Evolutionary conservation across 1,140 invertebrate genomes (phyloP), one percentile per base, ranked within the genome.

Genomic region (Druon quercuslanigerum): DNA sequence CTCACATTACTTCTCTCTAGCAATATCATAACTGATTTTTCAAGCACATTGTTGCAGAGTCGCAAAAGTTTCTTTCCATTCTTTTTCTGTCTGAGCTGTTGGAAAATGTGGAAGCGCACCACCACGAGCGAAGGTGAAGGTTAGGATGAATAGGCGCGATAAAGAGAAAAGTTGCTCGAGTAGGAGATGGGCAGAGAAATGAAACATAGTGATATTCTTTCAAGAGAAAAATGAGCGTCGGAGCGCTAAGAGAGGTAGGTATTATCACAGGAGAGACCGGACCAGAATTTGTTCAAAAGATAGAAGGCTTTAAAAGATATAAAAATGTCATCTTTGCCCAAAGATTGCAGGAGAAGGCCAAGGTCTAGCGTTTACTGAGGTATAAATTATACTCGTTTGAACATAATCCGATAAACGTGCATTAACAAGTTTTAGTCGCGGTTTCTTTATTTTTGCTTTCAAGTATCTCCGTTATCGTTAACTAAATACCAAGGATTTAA

Each of bases 331-430:
- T 40, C 60, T 66, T 66, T 66, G 33, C 60, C 60, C 13, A 66
- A 66, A 66, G 60, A 66, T 66, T 66, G 56, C 9, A 57, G 56
- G 8, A 20, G 19, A 17, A 57, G 56, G 19, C 33, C 14, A 66
- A 33, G 7, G 8, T 66, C 14, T 66, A 25, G 60, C 60, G 25
- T 66, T 66, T 66, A 66, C 60, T 66, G 25, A 66, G 60, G 33
- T 66, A 66, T 66, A 66, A 66, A 66, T 66, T 66, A 66, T 25
- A 66, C 60, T 66, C 60, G 60, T 66, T 66, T 66, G 60, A n/a
- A 40, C 5, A 40, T 66, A 66, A 66, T 66, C 60, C 60, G 60
- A 66, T 66, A 66, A 66, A 66, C 60, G 60, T 66, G 33, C 33
- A 66, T 66, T 66, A 66, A 66, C 60, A 66, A 66, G 60, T 66